Base-by-base conservation (phyloP, 1,140 invertebrate genomes). In the Eumaeus atala region DNA sequence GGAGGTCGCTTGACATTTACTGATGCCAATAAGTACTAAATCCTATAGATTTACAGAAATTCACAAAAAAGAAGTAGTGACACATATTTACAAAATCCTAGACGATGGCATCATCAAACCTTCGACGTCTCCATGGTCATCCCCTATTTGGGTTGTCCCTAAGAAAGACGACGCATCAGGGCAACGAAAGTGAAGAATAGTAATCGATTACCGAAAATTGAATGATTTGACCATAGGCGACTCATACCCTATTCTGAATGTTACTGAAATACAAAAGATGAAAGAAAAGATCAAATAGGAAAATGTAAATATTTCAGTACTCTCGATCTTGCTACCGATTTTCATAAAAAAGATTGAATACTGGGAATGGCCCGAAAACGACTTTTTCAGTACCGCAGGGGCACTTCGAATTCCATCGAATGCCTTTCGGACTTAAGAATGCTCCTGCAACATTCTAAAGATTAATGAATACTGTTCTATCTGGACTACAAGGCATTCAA, bases 401-500 rank as follows among this genome's bases (percentile, higher is more conserved):
- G n/a, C n/a, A n/a, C n/a, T n/a, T n/a, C n/a, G n/a, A n/a, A n/a
- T n/a, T n/a, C n/a, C n/a, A n/a, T n/a, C n/a, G n/a, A n/a, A n/a
- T n/a, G n/a, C n/a, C n/a, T n/a, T n/a, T n/a, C n/a, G 38, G 38
- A 14, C 38, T 40, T 12, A 40, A 40, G 16, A 40, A 40, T 40
- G 62, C 71, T 8, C 74, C 73, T 3, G 52, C 66, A 74, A 88
- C 63, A n/a, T n/a, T n/a, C n/a, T n/a, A n/a, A n/a, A 37, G 74
- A 44, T 44, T 78, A 21, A 86, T 87, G 76, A 67, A 88, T 49
- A 66, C 53, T 3, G 12, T 9, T 10, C 50, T 58, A 11, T 58
- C 49, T 18, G 68, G 81, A 70, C 70, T 49, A 9, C 49, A 51
- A 51, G 35, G 49, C 9, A 6, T 51, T 2, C 49, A 34, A 10